Base-by-base conservation (phyloP, 2,113 vertebrate species). In the Paramormyrops kingsleyae region DNA sequence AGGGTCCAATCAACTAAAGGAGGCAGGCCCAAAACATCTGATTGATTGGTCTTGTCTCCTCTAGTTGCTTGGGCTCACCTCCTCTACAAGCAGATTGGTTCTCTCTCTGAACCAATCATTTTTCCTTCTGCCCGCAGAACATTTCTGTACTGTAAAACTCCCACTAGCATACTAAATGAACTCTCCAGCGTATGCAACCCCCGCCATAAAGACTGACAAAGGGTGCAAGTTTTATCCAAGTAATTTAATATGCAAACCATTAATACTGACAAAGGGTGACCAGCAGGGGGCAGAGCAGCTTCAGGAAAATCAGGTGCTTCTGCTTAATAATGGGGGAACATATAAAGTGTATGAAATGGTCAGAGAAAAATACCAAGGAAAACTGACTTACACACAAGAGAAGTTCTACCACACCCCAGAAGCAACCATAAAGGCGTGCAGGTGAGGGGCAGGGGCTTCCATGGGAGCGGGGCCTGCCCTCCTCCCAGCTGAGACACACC, bases 401-500 rank as follows among this genome's bases (percentile, higher is more conserved):
- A 19, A 47, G 46, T 47, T 47, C 21, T n/a, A 47, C 83, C 46
- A 31, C 62, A 70, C 27, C 62, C 62, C 62, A 70, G 62, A 66
- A 10, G 62, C 62, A 66, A 27, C 8, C 0, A 10, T 35, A 77
- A 77, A 80, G 21, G 5, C 15, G 5, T 4, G 17, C 15, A 42
- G 74, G 15, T 42, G 74, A 77, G 15, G 17, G 39, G 47, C 44
- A 46, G 44, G 46, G 47, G 24, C 44, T 17, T 24, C 83, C 8
- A 15, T 1, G 46, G 24, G 44, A 47, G 42, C 24, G 13, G 10
- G 44, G 83, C 19, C 44, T 27, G n/a, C 17, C 21, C 46, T 27
- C 46, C 42, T 1, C 44, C 46, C 24, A 31, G 17, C 56, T 13
- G 52, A 89, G 92, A 94, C 19, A 35, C 86, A 56, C 86, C 24